Base-by-base conservation (phyloP, 2,797 vertebrate species). In the Neostethus bicornis region DNA sequence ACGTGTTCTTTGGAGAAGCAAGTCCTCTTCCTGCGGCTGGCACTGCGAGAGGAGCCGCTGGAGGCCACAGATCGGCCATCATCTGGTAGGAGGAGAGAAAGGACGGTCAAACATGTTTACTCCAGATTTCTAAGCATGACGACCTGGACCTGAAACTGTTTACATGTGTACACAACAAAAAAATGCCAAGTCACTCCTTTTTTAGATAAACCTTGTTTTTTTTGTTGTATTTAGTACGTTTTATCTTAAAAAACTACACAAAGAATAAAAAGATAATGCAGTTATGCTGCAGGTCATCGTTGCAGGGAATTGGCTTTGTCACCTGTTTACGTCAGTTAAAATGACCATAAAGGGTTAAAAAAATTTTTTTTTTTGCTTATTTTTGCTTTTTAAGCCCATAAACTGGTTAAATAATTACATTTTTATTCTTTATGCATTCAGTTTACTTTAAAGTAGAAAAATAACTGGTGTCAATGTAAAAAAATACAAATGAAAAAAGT, bases 1-100 rank as follows among this genome's bases (percentile, higher is more conserved):
- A 93, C 90, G 0, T 93, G 88, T 1, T 88, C 91, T 59, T 93
- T 92, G 57, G 92, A 91, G 77, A 93, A 93, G 61, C 89, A 91
- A 55, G 92, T 93, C 37, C 92, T 89, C 79, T 92, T 93, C 31
- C 92, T 89, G 77, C 92, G 90, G 51, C 85, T 91, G 42, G 89
- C 53, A 10, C 79, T 87, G 54, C 89, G 87, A 47, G 87, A 73
- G 3, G 77, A 75, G 41, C 58, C 19, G 14, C 66, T 3, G 34
- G 70, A 67, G 57, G 63, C 61, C 24, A 20, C 38, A 0, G 83
- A 21, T 6, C 54, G 60, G 72, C 62, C 14, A 4, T 83, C 79
- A 12, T 90, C 92, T 92, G 73, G 28, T 31, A 57, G 12, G 38
- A 20, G 19, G 54, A 46, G 10, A 9, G 29, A 20, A 4, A 66